Evolutionary conservation across 2,797 vertebrate genomes (phyloP).

Genomic region (Mastacembelus armatus): DNA sequence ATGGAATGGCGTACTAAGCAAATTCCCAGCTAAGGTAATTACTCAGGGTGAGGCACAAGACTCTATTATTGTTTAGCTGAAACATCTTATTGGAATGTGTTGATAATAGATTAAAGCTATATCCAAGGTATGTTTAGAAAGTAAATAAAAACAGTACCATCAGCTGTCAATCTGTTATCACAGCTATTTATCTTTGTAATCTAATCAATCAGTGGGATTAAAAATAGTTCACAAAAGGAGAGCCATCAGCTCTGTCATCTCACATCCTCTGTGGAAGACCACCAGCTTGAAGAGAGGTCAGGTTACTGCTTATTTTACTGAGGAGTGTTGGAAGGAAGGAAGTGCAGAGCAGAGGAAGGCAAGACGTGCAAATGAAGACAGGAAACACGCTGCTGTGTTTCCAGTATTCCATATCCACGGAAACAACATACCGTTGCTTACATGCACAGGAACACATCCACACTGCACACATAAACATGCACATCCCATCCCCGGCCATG

Average conservation of each 20-base stretch:
- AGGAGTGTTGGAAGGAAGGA: conserved; percentile 76
- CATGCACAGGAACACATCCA: conserved; percentile 65
- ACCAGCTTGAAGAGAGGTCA: conserved; percentile 69
- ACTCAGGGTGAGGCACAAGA: conserved; percentile 40
- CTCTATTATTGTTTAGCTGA: conserved; percentile 26
- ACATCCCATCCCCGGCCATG: conserved; percentile 43
- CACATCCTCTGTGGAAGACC: conserved; percentile 75
- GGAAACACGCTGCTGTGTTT: conserved; percentile 76
- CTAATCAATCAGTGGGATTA: conserved; percentile 59
- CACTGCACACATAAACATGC: conserved; percentile 52
- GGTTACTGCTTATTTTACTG: conserved; percentile 76
- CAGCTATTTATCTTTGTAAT: conserved; percentile 42
- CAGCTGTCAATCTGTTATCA: conserved; percentile 3
- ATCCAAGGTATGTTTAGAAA: background rate
- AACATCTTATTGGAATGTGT: background rate
- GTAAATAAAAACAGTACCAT: background rate
- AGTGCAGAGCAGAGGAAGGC: conserved; percentile 64
- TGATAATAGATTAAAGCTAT: background rate
- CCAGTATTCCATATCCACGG: conserved; percentile 60
- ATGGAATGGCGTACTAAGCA: conserved; percentile 67
- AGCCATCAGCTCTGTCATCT: conserved; percentile 60
- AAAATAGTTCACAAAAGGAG: conserved; percentile 72
- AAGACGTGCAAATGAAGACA: conserved; percentile 69
- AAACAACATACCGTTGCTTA: conserved; percentile 71
- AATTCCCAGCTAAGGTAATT: conserved; percentile 66